These are phyloP conservation scores for Maniola hyperantus DNA, from an alignment of 2,888 invertebrate species.

Conservation along the genomic window DNA sequence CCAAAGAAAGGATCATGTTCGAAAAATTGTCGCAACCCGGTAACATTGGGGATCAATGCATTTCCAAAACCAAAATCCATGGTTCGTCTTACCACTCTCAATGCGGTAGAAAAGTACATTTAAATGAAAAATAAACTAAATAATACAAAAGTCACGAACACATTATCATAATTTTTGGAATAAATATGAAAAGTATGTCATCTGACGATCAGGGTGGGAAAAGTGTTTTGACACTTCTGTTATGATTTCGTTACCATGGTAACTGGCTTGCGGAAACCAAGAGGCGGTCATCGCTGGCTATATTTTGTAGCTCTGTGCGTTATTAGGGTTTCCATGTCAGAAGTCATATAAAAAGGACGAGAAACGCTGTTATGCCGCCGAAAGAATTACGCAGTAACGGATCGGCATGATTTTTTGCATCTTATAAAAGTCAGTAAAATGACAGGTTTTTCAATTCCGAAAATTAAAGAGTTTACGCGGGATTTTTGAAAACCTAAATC, in stretches of 20 bases:
- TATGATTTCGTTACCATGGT: slow-evolving; percentile 60
- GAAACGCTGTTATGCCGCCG: too few species aligned
- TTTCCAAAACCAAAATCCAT: slow-evolving; percentile 78
- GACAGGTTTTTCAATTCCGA: too few species aligned
- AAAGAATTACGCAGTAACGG: too few species aligned
- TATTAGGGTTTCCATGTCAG: slow-evolving; percentile 17
- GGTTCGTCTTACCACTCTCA: slow-evolving; percentile 53
- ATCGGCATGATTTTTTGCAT: too few species aligned
- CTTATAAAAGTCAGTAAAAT: too few species aligned
- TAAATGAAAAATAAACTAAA: slow-evolving; percentile 50
- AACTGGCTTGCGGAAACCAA: slow-evolving; percentile 63
- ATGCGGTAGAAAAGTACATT: slow-evolving; percentile 53
- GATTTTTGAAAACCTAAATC: too few species aligned
- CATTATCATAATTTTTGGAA: slow-evolving; percentile 62
- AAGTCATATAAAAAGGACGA: background rate
- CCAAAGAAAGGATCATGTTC: slow-evolving; percentile 63
- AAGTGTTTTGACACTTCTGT: slow-evolving; percentile 69
- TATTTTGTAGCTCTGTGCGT: slow-evolving; percentile 3
- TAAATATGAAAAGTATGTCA: slow-evolving; percentile 56
- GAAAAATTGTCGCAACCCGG: slow-evolving; percentile 64
- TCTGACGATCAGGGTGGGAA: slow-evolving; percentile 51
- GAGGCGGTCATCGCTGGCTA: slow-evolving; percentile 7
- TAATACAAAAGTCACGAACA: slow-evolving; percentile 52
- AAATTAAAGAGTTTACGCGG: too few species aligned
- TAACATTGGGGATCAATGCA: slow-evolving; percentile 66